phyloP scores from a whole-genome alignment of 2,888 invertebrate genomes.

The Anoplius nigerrimus region DNA sequence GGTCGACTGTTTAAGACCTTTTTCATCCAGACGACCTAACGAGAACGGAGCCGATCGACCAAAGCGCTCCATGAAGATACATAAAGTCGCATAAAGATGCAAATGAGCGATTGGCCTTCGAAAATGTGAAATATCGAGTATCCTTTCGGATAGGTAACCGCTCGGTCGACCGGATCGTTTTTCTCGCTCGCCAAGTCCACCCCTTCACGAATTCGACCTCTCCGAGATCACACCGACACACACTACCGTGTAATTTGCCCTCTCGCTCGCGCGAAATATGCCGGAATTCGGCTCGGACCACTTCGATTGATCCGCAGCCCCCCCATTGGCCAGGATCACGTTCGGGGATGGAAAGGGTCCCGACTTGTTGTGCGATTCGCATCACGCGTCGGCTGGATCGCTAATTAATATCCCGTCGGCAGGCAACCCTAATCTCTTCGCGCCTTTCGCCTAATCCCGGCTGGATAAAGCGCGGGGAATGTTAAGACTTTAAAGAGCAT shows the following conservation, averaged over 20 bases:
- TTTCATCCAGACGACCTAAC: too few species aligned
- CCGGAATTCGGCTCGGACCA: conserved; percentile 30
- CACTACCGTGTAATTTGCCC: too few species aligned
- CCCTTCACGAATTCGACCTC: too few species aligned
- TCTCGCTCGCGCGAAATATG: conserved; percentile 20
- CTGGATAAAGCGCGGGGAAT: too few species aligned
- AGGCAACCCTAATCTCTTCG: conserved; percentile 8
- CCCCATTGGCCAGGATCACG: conserved; percentile 3
- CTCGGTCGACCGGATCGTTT: conserved; percentile 17
- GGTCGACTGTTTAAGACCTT: too few species aligned
- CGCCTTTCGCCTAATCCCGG: not conserved
- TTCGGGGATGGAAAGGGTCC: not conserved
- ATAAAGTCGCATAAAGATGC: conserved; percentile 66
- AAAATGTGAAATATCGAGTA: conserved; percentile 54
- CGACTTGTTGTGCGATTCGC: not conserved
- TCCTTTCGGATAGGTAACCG: conserved; percentile 19
- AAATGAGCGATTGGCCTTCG: conserved; percentile 52
- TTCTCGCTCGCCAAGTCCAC: too few species aligned
- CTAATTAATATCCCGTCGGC: conserved; percentile 35
- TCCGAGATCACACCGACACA: conserved; percentile 5
- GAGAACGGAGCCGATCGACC: conserved; percentile 12
- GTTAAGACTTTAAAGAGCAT: too few species aligned
- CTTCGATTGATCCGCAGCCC: conserved; percentile 32
- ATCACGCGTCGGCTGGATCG: conserved; percentile 24
- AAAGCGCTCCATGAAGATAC: conserved; percentile 62